These are phyloP conservation scores for Endotricha flammealis DNA, from an alignment of 2,888 invertebrate genomes.

Conservation along the genomic window DNA sequence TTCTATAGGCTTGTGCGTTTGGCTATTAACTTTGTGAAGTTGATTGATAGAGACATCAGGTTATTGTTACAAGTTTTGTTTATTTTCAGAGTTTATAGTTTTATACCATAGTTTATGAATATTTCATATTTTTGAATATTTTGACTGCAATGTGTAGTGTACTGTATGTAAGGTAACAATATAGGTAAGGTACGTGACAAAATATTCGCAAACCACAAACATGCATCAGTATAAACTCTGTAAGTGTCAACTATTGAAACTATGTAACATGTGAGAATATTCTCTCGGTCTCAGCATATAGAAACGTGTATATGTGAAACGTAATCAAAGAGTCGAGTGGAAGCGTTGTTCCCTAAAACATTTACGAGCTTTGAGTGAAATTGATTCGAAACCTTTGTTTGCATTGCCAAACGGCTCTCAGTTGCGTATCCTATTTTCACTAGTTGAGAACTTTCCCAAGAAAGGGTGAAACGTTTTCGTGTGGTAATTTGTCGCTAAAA, in stretches of 20 bases:
- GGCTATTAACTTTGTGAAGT: constrained; percentile 8
- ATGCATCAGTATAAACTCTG: no score
- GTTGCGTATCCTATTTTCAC: constrained; percentile 45
- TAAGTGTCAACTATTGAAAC: no score
- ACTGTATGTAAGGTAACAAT: no score
- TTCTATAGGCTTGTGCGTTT: constrained; percentile 13
- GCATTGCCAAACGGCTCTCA: constrained; percentile 28
- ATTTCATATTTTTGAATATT: no score
- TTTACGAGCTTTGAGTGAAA: constrained; percentile 18
- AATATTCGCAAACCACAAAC: no score
- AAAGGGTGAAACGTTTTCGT: constrained; percentile 68
- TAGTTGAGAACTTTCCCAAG: constrained; percentile 59
- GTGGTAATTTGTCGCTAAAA: constrained; percentile 77
- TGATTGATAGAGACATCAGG: no score
- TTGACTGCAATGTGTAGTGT: no score
- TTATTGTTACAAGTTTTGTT: no score
- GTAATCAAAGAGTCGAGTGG: constrained; percentile 4
- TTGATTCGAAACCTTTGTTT: constrained; percentile 34
- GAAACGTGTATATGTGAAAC: constrained; percentile 1
- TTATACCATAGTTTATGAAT: no score
- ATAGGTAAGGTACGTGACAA: no score
- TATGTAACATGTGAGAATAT: background rate
- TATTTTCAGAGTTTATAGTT: no score
- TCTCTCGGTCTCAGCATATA: background rate
- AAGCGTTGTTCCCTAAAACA: constrained; percentile 13